Evolutionary conservation across 2,797 vertebrate genomes (phyloP), one percentile per base, ranked within the genome.

Genomic region (Eutrigla gurnardus): DNA sequence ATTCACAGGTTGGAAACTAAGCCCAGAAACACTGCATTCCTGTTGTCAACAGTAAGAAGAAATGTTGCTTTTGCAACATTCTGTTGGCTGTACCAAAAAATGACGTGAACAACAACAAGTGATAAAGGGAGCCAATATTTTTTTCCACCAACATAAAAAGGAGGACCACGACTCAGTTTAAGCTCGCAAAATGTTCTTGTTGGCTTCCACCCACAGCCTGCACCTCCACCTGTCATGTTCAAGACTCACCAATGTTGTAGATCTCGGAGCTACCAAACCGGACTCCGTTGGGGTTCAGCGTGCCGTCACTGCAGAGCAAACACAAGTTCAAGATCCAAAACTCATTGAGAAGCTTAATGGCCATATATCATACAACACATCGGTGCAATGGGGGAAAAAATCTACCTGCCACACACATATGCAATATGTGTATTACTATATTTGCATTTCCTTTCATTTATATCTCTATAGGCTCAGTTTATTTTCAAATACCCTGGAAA

Each of bases 231-330:
- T 58, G 33, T 45, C 18, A 36, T 5, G 54, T 49, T 72, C 15
- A 52, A 70, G 0, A 72, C 95, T 83, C 93, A 99, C 98, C 98
- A 6, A 99, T 98, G 90, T 99, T 98, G 85, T 99, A 99, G 93
- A 99, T 98, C 90, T 99, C 98, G 0, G 98, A 98, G 88, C 97
- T 99, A 83, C 98, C 98, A 4, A 99, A 99, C 17, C 98, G 95
- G 15, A 99, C 97, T 52, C 98, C 98, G 0, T 96, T 99, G 62
- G 98, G 98, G 93, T 99, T 99, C 89, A 99, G 84, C 0, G 97
- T 99, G 9, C 98, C 97, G 0, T 99, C 98, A 8, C 98, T 99
- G 93, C 10, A 70, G 75, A 76, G 58, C 33, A 85, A 80, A 78
- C 58, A 78, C 54, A 78, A 62, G 61, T 72, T 67, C 14, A 67